Conservation (phyloP, 1,140 invertebrate genomes). For the Adoxophyes honmai region DNA sequence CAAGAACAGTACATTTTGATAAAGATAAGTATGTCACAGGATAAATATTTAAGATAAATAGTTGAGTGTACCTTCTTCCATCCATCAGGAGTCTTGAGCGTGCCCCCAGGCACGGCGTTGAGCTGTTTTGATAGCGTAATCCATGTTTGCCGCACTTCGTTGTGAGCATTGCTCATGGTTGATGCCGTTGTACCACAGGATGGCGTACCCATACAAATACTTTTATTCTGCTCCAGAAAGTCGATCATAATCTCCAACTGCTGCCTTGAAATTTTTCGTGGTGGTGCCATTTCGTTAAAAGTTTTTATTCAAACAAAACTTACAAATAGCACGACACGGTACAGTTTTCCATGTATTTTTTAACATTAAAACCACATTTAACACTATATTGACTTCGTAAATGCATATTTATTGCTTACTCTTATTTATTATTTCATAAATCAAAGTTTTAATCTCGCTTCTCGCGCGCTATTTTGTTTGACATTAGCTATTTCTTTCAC, state of each 20-base stretch:
- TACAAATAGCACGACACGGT: too few relatives aligned
- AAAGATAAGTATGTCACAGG: neutral
- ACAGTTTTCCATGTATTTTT: neutral
- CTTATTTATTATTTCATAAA: neutral
- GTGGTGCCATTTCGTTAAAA: slow-evolving; percentile 53
- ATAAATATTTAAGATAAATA: slow-evolving; percentile 10
- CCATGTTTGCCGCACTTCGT: slow-evolving; percentile 51
- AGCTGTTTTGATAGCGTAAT: slow-evolving; percentile 47
- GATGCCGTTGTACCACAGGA: slow-evolving; percentile 7
- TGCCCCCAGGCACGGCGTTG: slow-evolving; percentile 49
- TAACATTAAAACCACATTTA: neutral
- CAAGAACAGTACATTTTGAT: neutral
- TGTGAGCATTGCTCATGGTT: slow-evolving; percentile 38
- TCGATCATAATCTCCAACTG: slow-evolving; percentile 60
- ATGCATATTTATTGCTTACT: neutral
- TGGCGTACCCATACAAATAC: slow-evolving; percentile 50
- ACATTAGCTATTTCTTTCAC: slow-evolving; percentile 61
- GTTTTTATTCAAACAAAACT: neutral
- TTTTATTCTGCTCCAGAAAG: slow-evolving; percentile 56
- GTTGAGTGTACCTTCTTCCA: slow-evolving; percentile 54
- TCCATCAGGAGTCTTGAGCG: slow-evolving; percentile 51
- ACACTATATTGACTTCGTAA: neutral
- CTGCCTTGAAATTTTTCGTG: slow-evolving; percentile 48
- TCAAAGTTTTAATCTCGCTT: slow-evolving; percentile 15
- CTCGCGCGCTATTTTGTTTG: slow-evolving; percentile 43